A percentile compares a stretch with the other conserved stretches of the same genome.
phyloP scores from a whole-genome alignment of 1,140 invertebrate genomes.

The Phortica variegata region DNA sequence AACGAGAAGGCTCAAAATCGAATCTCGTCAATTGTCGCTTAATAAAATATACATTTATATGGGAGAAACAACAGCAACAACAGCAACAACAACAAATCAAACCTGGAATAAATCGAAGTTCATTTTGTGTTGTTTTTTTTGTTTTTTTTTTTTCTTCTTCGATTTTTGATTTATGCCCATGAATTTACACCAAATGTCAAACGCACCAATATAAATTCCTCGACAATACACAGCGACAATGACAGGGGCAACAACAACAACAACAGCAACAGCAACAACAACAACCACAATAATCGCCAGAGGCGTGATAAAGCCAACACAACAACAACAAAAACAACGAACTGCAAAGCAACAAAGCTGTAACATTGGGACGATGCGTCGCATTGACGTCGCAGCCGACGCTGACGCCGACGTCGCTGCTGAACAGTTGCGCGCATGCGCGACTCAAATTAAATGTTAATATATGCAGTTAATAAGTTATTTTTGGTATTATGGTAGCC shows the following conservation, averaged over 20 bases:
- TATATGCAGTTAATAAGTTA: conserved; percentile 55
- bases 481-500: conserved; percentile 53
- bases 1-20: not conserved
- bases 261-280: not conserved
- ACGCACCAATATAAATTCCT: conserved; percentile 1
- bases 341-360: no score
- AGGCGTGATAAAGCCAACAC: no score
- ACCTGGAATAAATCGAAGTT: no score
- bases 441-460: conserved; percentile 52
- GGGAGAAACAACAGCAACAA: no score
- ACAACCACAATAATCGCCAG: conserved; percentile 1
- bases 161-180: conserved; percentile 54
- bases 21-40: conserved; percentile 5
- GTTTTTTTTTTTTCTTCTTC: conserved; percentile 35
- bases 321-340: no score
- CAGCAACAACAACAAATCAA: no score
- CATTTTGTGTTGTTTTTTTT: no score
- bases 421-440: not conserved
- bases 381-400: no score
- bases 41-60: conserved; percentile 16
- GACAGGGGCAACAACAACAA: not conserved
- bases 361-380: no score
- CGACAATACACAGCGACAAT: not conserved
- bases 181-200: conserved; percentile 39
- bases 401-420: not conserved